Evolutionary conservation across 2,797 vertebrate genomes (phyloP).

Genomic region (Choloepus didactylus): DNA sequence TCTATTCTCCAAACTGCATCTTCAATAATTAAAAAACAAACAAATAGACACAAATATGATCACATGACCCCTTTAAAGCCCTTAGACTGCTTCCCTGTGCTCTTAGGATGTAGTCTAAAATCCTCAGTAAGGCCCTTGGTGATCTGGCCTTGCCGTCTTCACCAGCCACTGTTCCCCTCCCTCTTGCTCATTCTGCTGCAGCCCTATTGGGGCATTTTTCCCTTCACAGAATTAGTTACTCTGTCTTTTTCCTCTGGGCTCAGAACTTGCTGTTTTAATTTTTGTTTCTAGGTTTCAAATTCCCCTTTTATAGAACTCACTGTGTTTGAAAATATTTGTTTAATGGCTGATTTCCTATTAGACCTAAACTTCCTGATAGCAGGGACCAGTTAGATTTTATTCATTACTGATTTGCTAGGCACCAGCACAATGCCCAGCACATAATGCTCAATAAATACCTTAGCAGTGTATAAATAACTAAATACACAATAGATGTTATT

Average conservation of each 20-base stretch:
- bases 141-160: not conserved
- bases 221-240: not conserved
- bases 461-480: not conserved
- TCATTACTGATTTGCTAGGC: not conserved
- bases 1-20: not conserved
- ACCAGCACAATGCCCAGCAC: not conserved
- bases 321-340: not conserved
- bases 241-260: not conserved
- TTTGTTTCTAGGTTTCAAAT: slow-evolving; percentile 38
- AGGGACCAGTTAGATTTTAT: not conserved
- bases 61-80: not conserved
- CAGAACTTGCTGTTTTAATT: not conserved
- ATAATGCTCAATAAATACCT: not conserved
- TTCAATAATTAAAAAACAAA: not conserved
- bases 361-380: not conserved
- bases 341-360: not conserved
- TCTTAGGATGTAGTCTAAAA: not conserved
- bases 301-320: not conserved
- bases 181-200: not conserved
- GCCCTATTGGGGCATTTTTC: not conserved
- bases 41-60: not conserved
- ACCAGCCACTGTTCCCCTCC: not conserved
- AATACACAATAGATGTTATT: not conserved
- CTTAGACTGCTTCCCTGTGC: not conserved
- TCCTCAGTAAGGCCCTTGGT: not conserved